Percentiles rank a stretch among this genome's conserved stretches.
Conservation (phyloP, 2,888 invertebrate species). For the Tanypteryx hageni region DNA sequence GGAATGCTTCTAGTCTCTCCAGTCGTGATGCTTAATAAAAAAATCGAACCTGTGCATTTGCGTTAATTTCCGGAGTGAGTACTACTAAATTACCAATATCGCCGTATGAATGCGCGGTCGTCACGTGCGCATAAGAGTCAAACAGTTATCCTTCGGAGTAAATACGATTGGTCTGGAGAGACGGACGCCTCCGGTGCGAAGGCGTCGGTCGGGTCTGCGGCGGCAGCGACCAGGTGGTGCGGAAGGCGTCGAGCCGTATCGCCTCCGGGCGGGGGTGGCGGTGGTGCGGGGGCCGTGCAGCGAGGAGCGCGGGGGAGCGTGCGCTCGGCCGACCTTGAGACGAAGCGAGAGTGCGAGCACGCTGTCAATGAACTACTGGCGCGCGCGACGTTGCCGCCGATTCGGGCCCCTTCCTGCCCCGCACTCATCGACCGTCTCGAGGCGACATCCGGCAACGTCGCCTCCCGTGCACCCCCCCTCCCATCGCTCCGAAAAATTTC, state of each 20-base stretch:
- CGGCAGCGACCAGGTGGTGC: background rate
- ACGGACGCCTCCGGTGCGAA: constrained; percentile 72
- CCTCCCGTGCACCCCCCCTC: background rate
- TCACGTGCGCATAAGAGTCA: no score
- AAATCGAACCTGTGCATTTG: no score
- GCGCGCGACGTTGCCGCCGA: constrained; percentile 76
- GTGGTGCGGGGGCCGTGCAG: background rate
- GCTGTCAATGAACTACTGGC: constrained; percentile 71
- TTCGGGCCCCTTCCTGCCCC: constrained; percentile 73
- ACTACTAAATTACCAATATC: no score
- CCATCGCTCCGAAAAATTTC: constrained; percentile 17
- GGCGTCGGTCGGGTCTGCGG: constrained; percentile 73
- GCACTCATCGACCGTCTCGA: constrained; percentile 56
- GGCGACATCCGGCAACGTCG: constrained; percentile 19
- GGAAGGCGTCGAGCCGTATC: constrained; percentile 69
- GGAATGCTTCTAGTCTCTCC: no score
- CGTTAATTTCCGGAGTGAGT: no score
- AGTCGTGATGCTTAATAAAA: no score
- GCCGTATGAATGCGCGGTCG: no score
- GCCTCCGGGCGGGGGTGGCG: background rate
- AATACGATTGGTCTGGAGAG: background rate
- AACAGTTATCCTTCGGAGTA: background rate
- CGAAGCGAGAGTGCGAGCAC: constrained; percentile 39
- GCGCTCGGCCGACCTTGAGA: constrained; percentile 55
- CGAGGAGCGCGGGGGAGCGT: background rate